Conservation (phyloP, 2,113 vertebrate genomes). For the Phainopepla nitens region DNA sequence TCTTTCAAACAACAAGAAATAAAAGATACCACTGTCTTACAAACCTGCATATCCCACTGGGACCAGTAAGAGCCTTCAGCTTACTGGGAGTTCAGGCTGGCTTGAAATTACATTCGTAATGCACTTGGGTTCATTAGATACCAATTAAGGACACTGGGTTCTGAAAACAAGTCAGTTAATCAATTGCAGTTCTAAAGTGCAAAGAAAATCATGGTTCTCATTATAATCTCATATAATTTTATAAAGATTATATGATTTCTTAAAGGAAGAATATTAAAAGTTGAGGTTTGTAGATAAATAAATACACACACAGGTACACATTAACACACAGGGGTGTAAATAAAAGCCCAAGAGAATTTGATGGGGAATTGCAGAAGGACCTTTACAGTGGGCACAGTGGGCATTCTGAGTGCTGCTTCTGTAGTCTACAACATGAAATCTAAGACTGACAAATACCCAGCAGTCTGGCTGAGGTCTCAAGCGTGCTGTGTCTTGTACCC, state of each 20-base stretch:
- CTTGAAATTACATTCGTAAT: neutral
- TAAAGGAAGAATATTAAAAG: neutral
- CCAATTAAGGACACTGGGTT: neutral
- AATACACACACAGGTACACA: rapidly evolving
- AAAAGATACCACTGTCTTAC: neutral
- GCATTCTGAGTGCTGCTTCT: neutral
- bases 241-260: neutral
- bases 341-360: neutral
- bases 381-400: neutral
- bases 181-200: neutral
- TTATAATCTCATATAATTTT: no score
- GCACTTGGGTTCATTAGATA: neutral
- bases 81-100: neutral
- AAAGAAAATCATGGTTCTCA: neutral
- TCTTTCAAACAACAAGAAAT: neutral
- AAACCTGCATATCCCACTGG: neutral
- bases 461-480: neutral
- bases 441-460: neutral
- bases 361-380: neutral
- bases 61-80: neutral
- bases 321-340: neutral
- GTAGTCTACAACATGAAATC: neutral
- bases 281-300: neutral
- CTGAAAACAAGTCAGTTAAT: neutral
- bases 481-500: neutral